phyloP scores from a whole-genome alignment of 2,113 vertebrate species.

The Eurypyga helias region DNA sequence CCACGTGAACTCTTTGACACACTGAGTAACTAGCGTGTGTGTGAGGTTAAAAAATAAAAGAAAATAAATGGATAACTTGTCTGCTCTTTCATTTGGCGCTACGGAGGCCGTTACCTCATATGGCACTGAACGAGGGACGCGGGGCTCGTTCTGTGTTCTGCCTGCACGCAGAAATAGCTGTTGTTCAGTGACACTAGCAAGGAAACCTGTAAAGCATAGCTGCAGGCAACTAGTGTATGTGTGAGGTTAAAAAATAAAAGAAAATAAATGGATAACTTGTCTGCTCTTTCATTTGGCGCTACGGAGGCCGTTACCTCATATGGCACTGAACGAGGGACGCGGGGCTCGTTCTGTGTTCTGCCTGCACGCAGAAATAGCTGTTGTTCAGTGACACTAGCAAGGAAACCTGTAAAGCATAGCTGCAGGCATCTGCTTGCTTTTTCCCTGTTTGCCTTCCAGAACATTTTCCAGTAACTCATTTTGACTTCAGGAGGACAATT shows the following conservation, averaged over 20 bases:
- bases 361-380: not conserved
- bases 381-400: not conserved
- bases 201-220: not conserved
- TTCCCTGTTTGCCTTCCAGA: not conserved
- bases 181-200: not conserved
- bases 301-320: not conserved
- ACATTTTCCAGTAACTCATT: not conserved
- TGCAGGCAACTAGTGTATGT: not conserved
- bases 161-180: not conserved
- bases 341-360: not conserved
- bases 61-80: conserved; percentile 38
- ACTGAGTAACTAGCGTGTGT: not conserved
- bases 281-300: not conserved
- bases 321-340: not conserved
- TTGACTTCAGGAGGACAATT: not conserved
- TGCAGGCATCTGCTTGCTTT: not conserved
- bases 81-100: not conserved
- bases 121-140: not conserved
- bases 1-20: not conserved
- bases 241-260: conserved; percentile 26
- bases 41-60: conserved; percentile 26
- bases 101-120: not conserved
- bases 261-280: conserved; percentile 38
- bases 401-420: not conserved
- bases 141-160: not conserved